These are phyloP conservation scores for Drosophila melanogaster DNA, from an alignment of 1,140 invertebrate genomes.

Conservation along the genomic window Release_6_plus_ISO1_MT NT_033779.5:2898001-2898500, in stretches of 20 bases:
- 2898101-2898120: neutral
- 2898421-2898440: constrained; percentile 13
- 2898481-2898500: constrained; percentile 9
- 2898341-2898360: constrained; percentile 6
- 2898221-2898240: constrained; percentile 55
- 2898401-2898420: constrained; percentile 41
- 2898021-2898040: neutral
- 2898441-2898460: constrained; percentile 1
- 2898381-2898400: constrained; percentile 27
- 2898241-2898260: constrained; percentile 51
- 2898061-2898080: too few species aligned
- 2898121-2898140: neutral
- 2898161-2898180: neutral
- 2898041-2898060: neutral
- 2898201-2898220: constrained; percentile 25
- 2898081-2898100: too few species aligned
- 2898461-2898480: constrained; percentile 35
- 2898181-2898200: constrained; percentile 1
- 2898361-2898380: constrained; percentile 5
- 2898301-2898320: constrained; percentile 1
- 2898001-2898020: constrained; percentile 19
- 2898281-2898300: constrained; percentile 10
- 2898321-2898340: constrained; percentile 26
- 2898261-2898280: constrained; percentile 18
- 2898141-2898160: too few species aligned